Percentiles rank a stretch among this genome's conserved stretches.
Conservation (phyloP, 2,113 vertebrate species). For the Cyphomyrus discorhynchus region DNA sequence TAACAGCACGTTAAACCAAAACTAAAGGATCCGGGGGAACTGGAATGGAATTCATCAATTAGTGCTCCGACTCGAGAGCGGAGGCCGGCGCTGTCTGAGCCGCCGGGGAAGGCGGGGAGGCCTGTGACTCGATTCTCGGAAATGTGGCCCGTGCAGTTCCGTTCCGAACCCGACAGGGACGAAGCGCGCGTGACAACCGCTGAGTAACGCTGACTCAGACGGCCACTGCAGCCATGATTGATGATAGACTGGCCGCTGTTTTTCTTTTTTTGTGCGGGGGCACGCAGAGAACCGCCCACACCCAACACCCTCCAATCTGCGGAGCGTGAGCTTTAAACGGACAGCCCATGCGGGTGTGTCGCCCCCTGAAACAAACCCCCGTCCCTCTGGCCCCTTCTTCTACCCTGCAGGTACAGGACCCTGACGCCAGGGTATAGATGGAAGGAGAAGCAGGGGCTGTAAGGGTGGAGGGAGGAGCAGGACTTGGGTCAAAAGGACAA, state of each 20-base stretch:
- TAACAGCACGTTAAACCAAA: background rate
- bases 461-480: background rate
- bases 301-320: background rate
- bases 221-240: background rate
- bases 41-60: background rate
- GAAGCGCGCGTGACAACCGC: background rate
- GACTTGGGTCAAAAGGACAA: background rate
- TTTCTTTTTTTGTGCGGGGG: background rate
- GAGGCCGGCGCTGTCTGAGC: background rate
- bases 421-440: background rate
- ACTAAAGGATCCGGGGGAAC: background rate
- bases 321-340: background rate
- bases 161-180: background rate
- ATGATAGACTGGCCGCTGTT: background rate
- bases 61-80: background rate
- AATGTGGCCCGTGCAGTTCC: slow-evolving; percentile 1
- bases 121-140: background rate
- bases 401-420: background rate
- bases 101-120: background rate
- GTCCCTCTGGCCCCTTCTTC: background rate
- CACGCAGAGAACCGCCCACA: background rate
- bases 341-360: background rate
- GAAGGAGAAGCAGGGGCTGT: background rate
- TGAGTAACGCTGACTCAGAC: slow-evolving; percentile 6
- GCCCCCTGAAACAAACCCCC: background rate